Evolutionary conservation across 2,113 vertebrate species (phyloP).

Genomic region (Siphamia tubifer): DNA sequence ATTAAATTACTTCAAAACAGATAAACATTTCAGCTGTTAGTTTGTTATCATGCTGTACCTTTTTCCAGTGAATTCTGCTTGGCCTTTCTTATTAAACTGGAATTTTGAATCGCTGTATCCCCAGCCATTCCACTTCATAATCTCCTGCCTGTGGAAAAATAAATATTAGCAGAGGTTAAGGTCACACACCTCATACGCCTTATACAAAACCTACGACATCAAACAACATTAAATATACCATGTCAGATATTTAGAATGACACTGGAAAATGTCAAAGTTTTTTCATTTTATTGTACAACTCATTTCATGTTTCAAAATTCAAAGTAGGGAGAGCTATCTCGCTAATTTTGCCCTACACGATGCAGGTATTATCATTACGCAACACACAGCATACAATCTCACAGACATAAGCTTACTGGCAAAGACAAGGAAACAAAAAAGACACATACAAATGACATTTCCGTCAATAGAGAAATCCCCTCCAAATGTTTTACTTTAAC

Average conservation of each 20-base stretch:
- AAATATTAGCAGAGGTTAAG: conserved; percentile 20
- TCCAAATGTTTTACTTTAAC: conserved; percentile 26
- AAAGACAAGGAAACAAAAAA: background rate
- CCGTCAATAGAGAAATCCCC: background rate
- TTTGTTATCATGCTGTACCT: conserved; percentile 77
- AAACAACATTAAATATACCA: conserved; percentile 1
- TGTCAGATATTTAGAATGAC: background rate
- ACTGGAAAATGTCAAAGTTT: background rate
- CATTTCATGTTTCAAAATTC: background rate
- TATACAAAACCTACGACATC: background rate
- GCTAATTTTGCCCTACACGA: conserved; percentile 8
- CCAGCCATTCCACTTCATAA: conserved; percentile 99
- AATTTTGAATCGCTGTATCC: conserved; percentile 96
- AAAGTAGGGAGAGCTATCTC: background rate
- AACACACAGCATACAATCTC: no score
- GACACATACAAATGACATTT: conserved; percentile 5
- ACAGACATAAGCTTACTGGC: no score
- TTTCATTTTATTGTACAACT: conserved; percentile 16
- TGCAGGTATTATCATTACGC: no score
- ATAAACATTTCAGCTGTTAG: background rate
- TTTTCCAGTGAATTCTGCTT: conserved; percentile 95
- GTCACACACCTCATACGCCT: background rate
- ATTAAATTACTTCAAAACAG: no score
- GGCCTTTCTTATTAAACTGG: conserved; percentile 95
- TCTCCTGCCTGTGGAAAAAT: conserved; percentile 86